Evolutionary conservation across 2,888 invertebrate genomes (phyloP).

Genomic region (Onchidella celtica): DNA sequence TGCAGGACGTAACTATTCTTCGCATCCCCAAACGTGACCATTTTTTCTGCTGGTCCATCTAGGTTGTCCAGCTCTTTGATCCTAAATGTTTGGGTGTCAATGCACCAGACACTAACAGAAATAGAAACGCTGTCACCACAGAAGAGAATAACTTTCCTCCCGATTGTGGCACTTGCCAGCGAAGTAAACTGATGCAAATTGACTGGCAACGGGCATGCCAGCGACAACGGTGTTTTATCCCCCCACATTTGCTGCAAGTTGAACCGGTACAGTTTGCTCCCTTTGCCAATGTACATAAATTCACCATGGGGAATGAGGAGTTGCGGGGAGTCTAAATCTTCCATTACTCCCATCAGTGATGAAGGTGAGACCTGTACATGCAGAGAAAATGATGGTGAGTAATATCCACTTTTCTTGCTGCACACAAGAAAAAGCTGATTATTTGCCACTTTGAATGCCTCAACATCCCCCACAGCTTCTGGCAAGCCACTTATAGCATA

Average conservation of each 20-base stretch:
- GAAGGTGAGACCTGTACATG: background rate
- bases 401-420: background rate
- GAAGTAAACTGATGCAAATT: background rate
- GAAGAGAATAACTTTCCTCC: constrained; percentile 3
- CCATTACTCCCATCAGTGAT: background rate
- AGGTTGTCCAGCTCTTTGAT: background rate
- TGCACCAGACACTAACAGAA: background rate
- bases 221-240: background rate
- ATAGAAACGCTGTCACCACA: background rate
- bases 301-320: background rate
- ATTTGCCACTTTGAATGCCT: background rate
- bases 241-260: background rate
- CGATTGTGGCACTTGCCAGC: background rate
- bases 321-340: background rate
- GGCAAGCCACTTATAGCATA: background rate
- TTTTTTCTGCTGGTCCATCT: background rate
- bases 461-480: background rate
- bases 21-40: constrained; percentile 5
- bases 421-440: background rate
- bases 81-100: background rate
- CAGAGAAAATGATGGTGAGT: background rate
- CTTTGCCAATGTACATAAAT: background rate
- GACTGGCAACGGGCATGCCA: background rate
- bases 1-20: background rate
- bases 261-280: background rate